phyloP scores from a whole-genome alignment of 2,888 invertebrate species.

The Diarsia mendica region DNA sequence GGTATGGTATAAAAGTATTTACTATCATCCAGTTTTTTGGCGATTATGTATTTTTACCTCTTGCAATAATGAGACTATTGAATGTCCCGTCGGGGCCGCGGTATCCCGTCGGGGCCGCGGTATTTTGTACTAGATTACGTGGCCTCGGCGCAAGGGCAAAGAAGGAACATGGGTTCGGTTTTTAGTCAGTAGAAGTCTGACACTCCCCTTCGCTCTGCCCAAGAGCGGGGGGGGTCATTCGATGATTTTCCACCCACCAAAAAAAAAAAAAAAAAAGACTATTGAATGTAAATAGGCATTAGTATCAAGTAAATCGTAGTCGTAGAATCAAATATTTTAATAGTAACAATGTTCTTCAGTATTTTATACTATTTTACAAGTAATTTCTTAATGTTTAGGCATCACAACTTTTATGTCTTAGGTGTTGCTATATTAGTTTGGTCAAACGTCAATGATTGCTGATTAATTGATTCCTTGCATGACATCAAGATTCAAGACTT shows the following conservation, averaged over 20 bases:
- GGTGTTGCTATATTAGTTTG: slow-evolving; percentile 6
- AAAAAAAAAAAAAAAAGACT: too few species aligned
- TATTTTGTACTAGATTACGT: too few species aligned
- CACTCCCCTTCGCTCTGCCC: too few species aligned
- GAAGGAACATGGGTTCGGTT: too few species aligned
- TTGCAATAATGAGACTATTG: slow-evolving; percentile 27
- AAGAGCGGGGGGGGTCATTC: too few species aligned
- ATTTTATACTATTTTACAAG: not conserved
- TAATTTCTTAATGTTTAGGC: not conserved
- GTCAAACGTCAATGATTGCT: not conserved
- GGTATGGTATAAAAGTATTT: too few species aligned
- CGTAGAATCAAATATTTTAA: not conserved
- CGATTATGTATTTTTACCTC: slow-evolving; percentile 16
- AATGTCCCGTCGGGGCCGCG: too few species aligned
- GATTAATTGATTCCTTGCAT: not conserved
- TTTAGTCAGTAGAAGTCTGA: too few species aligned
- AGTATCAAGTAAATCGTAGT: not conserved
- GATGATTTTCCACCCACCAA: too few species aligned
- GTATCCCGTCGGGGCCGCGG: too few species aligned
- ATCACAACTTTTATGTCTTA: not conserved
- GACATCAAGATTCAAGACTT: not conserved
- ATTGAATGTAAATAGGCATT: not conserved
- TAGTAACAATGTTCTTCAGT: not conserved
- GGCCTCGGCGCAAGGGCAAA: too few species aligned
- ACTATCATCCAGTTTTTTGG: not conserved